These are phyloP conservation scores for Pelosia muscerda DNA, from an alignment of 2,888 invertebrate genomes.

Conservation along the genomic window DNA sequence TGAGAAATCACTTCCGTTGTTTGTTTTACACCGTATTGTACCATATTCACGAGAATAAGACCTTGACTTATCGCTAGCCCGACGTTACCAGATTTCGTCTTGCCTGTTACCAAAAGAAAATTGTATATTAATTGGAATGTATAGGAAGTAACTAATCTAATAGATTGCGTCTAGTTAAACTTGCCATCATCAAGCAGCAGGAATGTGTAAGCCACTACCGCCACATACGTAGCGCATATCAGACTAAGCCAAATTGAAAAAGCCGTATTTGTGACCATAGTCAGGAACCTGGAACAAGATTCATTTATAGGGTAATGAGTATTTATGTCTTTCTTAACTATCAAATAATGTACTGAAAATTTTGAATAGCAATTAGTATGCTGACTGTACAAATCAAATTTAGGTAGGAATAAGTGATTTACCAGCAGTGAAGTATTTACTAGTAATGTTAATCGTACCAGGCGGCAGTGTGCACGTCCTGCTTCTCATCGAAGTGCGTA, in stretches of 20 bases:
- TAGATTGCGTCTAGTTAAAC: conserved; percentile 16
- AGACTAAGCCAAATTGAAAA: conserved; percentile 89
- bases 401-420: too few relatives aligned
- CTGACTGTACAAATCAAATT: too few relatives aligned
- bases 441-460: conserved; percentile 69
- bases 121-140: not conserved
- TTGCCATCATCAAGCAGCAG: conserved; percentile 87
- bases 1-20: conserved; percentile 92
- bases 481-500: conserved; percentile 89
- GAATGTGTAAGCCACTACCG: conserved; percentile 88
- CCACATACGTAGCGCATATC: conserved; percentile 88
- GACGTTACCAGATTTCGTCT: conserved; percentile 88
- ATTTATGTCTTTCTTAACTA: not conserved
- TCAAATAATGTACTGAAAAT: not conserved
- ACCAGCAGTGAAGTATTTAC: too few relatives aligned
- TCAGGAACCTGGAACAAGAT: conserved; percentile 83
- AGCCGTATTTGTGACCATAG: conserved; percentile 87
- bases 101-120: conserved; percentile 63
- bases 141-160: not conserved
- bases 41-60: conserved; percentile 91
- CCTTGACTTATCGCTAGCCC: conserved; percentile 91
- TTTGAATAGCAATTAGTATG: too few relatives aligned
- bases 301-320: conserved; percentile 11
- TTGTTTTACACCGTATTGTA: conserved; percentile 93
- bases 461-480: conserved; percentile 89